Evolutionary conservation across 2,888 invertebrate species (phyloP), one percentile per base, ranked within the genome.

Genomic region (Hemicrepidius hirtus): DNA sequence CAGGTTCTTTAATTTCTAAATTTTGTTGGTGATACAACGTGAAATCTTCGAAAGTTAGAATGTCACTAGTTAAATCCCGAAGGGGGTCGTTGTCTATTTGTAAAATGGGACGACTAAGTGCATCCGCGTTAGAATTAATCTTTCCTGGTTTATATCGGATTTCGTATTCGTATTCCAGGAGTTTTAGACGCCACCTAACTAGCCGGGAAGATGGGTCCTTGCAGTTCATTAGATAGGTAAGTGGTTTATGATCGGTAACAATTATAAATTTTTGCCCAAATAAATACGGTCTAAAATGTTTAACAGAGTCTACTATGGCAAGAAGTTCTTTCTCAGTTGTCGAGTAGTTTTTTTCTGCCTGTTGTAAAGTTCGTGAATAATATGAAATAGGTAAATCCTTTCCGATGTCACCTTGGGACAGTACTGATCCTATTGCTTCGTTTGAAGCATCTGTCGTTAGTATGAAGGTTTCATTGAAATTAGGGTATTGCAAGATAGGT

Each of bases 141-240:
- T 21, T 49, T 9, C 21, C 49, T 6, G 21, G 21, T n/a, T 49
- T 49, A 21, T 49, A 49, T 21, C 21, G 20, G 1, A 49, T 49
- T 49, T 49, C 49, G 12, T 49, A 49, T 1, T 20, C 21, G 49
- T 49, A 49, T 13, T 35, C 35, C 6, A 59, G 6, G 6, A 85
- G 49, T 57, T 57, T 57, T 32, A 35, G n/a, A 4, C 16, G 28
- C 82, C 83, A 85, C 46, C 82, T 60, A 4, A 80, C 74, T 35
- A 85, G 64, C 55, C 80, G 64, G 0, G 79, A 79, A 7, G 74
- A 75, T 0, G 83, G 83, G 3, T 84, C 82, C 72, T 82, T 84
- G 0, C 78, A 37, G 21, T 75, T 82, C 41, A 82, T 80, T 5
- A 37, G 9, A 12, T 13, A 37, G 1, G 57, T 57, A 16, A 37